Conservation (phyloP, 1,140 invertebrate genomes). For the Acyrthosiphon pisum region DNA sequence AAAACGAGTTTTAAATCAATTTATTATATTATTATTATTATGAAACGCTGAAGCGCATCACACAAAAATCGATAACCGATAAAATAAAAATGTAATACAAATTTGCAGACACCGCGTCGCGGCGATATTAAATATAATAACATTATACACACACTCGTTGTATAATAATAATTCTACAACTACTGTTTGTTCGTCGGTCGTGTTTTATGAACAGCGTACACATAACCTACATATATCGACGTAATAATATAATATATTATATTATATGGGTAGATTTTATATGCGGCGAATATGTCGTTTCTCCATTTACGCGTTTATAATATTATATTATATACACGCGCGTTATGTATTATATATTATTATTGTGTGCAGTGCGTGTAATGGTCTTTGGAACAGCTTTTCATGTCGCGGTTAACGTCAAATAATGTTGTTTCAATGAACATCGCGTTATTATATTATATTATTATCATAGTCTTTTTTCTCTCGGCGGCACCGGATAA, state of each 20-base stretch:
- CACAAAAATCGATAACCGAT: not conserved
- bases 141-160: not conserved
- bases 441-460: not conserved
- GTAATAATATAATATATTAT: not conserved
- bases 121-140: not conserved
- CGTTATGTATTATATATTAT: not conserved
- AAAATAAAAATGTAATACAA: not conserved
- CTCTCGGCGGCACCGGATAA: not conserved
- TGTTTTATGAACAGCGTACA: constrained; percentile 1
- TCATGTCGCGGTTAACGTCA: not conserved
- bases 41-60: not conserved
- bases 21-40: not conserved
- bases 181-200: not conserved
- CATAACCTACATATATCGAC: not conserved
- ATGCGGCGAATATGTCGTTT: constrained; percentile 13
- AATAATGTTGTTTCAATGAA: not conserved
- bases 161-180: not conserved
- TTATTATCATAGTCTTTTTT: not conserved
- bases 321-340: not conserved
- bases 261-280: not conserved
- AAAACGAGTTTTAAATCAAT: not conserved
- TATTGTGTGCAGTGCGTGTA: not conserved
- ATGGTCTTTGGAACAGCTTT: constrained; percentile 4
- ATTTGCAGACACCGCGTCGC: not conserved
- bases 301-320: not conserved